Base-by-base conservation (phyloP, 2,113 vertebrate species). In the Microtus oregoni region DNA sequence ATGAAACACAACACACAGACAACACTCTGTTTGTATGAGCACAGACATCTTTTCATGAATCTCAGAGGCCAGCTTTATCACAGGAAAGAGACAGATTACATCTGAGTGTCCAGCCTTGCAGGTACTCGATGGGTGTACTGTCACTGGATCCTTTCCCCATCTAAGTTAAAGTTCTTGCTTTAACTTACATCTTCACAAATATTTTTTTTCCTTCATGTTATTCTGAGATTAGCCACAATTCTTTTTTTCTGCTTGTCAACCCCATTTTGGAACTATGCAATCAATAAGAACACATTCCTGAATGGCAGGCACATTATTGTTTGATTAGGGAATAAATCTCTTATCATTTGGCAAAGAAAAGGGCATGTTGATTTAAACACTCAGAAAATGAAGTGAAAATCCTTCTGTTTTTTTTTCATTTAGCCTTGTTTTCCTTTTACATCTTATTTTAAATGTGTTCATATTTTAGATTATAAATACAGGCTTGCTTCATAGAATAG, bases 151-250 rank as follows among this genome's bases (percentile, higher is more conserved):
- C 97, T 97, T 89, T 97, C 81, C 55, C 88, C 78, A 94, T 92
- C 0, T 0, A 26, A 94, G 4, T 95, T 55, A 55, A 55, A 55
- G 52, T 55, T 55, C 93, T 97, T 95, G 65, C 91, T 92, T 98
- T 92, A 81, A 90, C 77, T 98, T 98, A 97, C 95, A 98, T 97
- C 96, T 97, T 95, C 81, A 38, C 97, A 97, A 98, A 97, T 98
- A 97, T 98, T 98, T 97, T 97, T 97, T 82, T 47, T 90, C 81
- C 94, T 94, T 96, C 91, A 97, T 95, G 94, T 97, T 98, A 97
- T 92, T 97, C 83, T 94, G 96, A n/a, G 35, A 58, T 96, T 95
- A 96, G 93, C 96, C 94, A 93, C 97, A 96, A n/a, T 86, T 96
- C 96, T 92, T 98, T 79, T 96, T 96, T 96, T 94, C 77, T 96